Conservation (phyloP, 2,113 vertebrate species). For the Orientallactaga bullata region DNA sequence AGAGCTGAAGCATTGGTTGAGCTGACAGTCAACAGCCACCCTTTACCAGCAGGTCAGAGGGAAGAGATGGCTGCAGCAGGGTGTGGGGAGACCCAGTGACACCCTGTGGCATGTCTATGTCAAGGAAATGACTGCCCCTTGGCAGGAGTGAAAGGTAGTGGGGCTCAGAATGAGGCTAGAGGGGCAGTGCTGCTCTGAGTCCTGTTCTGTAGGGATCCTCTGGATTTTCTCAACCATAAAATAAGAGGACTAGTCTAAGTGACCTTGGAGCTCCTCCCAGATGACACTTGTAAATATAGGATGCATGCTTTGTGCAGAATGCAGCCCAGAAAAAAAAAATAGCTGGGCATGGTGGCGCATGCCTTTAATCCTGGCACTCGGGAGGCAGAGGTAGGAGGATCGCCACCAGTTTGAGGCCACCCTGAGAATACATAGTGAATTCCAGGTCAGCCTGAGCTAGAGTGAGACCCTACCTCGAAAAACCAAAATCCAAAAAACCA, state of each 20-base stretch:
- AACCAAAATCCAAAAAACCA: too few relatives aligned
- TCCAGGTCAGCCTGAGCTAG: too few relatives aligned
- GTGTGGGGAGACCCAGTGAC: background rate
- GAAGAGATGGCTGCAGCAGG: background rate
- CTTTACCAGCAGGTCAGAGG: background rate
- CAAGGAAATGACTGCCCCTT: background rate
- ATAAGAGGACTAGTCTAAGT: background rate
- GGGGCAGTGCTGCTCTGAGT: background rate
- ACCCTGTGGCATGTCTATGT: background rate
- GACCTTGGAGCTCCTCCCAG: background rate
- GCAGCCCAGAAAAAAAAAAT: too few relatives aligned
- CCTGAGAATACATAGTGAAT: too few relatives aligned
- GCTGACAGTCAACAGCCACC: background rate
- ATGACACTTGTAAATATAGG: background rate
- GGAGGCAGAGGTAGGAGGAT: too few relatives aligned
- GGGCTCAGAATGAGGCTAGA: too few relatives aligned
- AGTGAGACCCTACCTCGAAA: too few relatives aligned
- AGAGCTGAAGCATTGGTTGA: background rate
- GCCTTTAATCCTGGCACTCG: too few relatives aligned
- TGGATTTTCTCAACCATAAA: background rate
- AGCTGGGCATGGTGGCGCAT: too few relatives aligned
- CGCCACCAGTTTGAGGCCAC: too few relatives aligned
- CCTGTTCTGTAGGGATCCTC: background rate
- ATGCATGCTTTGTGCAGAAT: accelerated
- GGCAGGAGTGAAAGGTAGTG: background rate